phyloP scores from a whole-genome alignment of 2,888 invertebrate species.

The Gastracanthus pulcherrimus region DNA sequence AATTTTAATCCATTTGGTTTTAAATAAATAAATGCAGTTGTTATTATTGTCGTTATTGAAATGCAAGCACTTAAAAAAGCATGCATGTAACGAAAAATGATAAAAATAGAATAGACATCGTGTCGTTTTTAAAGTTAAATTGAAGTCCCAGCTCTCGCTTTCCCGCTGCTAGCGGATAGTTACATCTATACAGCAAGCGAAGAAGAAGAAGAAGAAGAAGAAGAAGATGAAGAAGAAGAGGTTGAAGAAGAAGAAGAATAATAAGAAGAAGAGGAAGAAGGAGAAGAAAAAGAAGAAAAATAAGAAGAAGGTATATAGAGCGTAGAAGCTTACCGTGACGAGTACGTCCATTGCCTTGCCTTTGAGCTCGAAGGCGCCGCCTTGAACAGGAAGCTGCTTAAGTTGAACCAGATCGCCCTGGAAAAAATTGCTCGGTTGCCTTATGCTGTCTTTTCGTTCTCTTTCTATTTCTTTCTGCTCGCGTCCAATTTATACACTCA shows the following conservation, averaged over 20 bases:
- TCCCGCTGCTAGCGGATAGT: too few species aligned
- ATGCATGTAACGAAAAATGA: not conserved
- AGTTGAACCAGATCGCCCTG: constrained; percentile 95
- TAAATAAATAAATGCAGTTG: too few species aligned
- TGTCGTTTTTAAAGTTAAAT: not conserved
- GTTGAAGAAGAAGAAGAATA: not conserved
- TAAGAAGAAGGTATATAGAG: not conserved
- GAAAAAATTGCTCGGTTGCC: constrained; percentile 63
- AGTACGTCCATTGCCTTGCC: constrained; percentile 89
- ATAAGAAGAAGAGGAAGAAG: not conserved
- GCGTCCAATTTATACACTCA: not conserved
- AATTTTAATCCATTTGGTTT: too few species aligned
- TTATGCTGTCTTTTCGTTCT: not conserved
- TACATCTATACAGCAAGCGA: not conserved
- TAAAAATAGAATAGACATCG: not conserved
- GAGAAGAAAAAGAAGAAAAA: not conserved
- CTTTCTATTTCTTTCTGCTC: too few species aligned
- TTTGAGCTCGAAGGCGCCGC: constrained; percentile 85
- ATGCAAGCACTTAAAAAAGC: too few species aligned
- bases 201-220: not conserved
- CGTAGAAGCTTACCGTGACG: constrained; percentile 81
- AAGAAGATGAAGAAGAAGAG: not conserved
- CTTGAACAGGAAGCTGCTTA: constrained; percentile 84
- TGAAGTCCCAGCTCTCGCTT: too few species aligned
- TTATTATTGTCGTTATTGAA: too few species aligned